Base-by-base conservation (phyloP, 2,113 vertebrate genomes). In the Anguilla japonica region DNA sequence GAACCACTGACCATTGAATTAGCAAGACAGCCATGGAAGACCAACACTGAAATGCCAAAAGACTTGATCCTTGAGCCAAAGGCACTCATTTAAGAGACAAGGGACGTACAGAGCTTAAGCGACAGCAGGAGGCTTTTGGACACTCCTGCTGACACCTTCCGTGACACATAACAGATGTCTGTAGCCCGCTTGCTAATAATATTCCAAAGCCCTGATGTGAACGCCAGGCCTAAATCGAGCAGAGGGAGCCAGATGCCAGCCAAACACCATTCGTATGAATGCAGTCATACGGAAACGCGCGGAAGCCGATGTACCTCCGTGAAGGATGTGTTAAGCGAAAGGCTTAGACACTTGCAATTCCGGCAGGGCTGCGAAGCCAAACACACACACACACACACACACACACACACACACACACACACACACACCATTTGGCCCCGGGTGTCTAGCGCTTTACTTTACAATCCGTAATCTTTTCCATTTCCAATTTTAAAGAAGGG, bases 381-480 rank as follows among this genome's bases (percentile, higher is more conserved):
- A 60, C 50, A 34, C n/a, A 40, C 43, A 46, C 43, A 53, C 50
- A 53, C 50, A 53, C 50, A 14, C 50, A 14, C 9, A 14, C 50
- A 14, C 50, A 14, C 50, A 53, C 50, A 14, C 50, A 13, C 50
- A 53, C 8, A 53, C 50, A 53, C 50, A 14, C 50, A 53, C 50
- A 53, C 50, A 53, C 50, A 14, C 50, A 26, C 29, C 29, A 60
- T 83, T 60, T 40, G 29, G 34, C 82, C 82, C 56, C 14, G 82
- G 29, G 34, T 40, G 82, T 39, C 53, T 39, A 39, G 29, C 40
- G 53, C 18, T 83, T 83, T 63, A 57, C 82, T 83, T 34, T 57
- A 83, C 50, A 60, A 83, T 83, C 82, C 41, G 22, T 39, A 56
- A 60, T 83, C 82, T 60, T 60, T 34, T 83, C 56, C 9, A 29